Evolutionary conservation across 92 coral and sea anemone genomes (phyloP), one percentile per base, ranked within the genome.

Genomic region (Porites evermanni): DNA sequence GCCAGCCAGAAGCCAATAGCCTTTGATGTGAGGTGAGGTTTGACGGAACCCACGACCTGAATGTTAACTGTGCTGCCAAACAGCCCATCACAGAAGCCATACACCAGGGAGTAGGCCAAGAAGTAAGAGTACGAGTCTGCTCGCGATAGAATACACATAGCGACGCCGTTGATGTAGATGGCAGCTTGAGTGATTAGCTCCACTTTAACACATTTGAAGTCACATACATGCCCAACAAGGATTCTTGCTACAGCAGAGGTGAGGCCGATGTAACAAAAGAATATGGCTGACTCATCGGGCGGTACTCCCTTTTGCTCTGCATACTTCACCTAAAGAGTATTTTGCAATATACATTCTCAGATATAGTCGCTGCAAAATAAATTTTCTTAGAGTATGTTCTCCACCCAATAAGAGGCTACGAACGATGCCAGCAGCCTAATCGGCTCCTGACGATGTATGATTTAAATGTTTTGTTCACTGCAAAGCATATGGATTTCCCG

Each of bases 281-380:
- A 77, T 51, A 58, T 24, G 50, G 80, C 68, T 54, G 80, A 58
- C 26, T 88, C 75, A 63, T 88, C 91, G 3, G 69, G 77, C 53
- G 91, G 67, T 51, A 88, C 73, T 44, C 87, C 87, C 24, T 65
- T 70, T 38, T 88, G 72, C 53, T 80, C 87, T 58, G 87, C 83
- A 68, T 81, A 88, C 44, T 81, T 88, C 12, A 88, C 88, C 91
- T 88, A 24, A 44, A 1, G 1, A 23, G 65, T 64, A 4, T 38
- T 38, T 4, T 38, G 47, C 47, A 38, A 38, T 38, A 3, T 4
- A 4, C 47, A 38, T 4, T 0, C 7, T 29, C 32, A 29, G 72
- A 11, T 8, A 67, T 12, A 67, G 44, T 67, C 3, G 16, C 47
- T 38, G 47, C 0, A 38, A 38, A n/a, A n/a, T 71, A 71, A 50